Conservation (phyloP, 2,113 vertebrate species). For the Symphodus melops region DNA sequence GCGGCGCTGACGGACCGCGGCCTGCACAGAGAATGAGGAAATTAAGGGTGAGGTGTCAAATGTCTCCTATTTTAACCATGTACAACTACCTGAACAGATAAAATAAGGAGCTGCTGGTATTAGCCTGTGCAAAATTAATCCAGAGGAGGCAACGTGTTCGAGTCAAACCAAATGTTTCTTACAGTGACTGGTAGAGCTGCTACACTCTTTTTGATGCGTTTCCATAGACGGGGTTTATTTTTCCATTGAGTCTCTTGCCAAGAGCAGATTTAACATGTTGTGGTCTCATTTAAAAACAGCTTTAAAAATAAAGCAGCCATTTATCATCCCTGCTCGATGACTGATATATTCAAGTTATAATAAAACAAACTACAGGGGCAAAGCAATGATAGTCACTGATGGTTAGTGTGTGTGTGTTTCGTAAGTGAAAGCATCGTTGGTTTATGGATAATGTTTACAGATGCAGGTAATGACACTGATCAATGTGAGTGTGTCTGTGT, state of each 20-base stretch:
- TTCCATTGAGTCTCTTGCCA: slow-evolving; percentile 18
- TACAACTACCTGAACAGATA: too few species aligned
- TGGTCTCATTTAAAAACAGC: slow-evolving; percentile 31
- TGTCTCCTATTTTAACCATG: too few species aligned
- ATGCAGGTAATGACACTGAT: slow-evolving; percentile 47
- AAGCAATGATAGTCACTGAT: background rate
- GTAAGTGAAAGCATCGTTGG: slow-evolving; percentile 3
- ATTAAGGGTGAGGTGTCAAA: too few species aligned
- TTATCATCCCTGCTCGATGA: slow-evolving; percentile 19
- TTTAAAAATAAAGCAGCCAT: slow-evolving; percentile 38
- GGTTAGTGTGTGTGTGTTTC: background rate
- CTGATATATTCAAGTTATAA: slow-evolving; percentile 25
- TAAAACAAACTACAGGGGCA: background rate
- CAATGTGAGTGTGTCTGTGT: slow-evolving; percentile 11
- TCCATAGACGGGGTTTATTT: slow-evolving; percentile 23
- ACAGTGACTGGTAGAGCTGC: background rate
- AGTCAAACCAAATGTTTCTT: background rate
- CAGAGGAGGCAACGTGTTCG: too few species aligned
- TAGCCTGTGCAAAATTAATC: too few species aligned
- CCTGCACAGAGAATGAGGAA: too few species aligned
- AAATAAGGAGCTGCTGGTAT: too few species aligned
- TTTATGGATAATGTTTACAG: slow-evolving; percentile 21
- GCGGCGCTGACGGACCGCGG: too few species aligned
- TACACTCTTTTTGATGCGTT: background rate
- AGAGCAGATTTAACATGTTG: slow-evolving; percentile 23